Evolutionary conservation across 1,140 invertebrate genomes (phyloP), one percentile per base, ranked within the genome.

Genomic region (Aphelinus atriplicis): DNA sequence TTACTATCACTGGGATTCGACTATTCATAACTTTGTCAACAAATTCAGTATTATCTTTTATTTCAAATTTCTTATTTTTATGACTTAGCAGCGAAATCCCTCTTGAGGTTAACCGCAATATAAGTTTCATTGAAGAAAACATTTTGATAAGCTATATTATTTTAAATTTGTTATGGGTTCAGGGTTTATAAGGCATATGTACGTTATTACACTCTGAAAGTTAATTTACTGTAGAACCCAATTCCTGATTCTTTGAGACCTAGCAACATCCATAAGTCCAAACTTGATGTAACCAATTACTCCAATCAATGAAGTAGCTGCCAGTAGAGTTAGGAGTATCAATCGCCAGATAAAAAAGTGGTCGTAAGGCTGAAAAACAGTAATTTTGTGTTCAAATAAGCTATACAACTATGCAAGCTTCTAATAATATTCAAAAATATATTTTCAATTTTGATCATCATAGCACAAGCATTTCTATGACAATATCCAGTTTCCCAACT

Each of bases 1-100:
- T 95, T 2, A 95, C 94, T 85, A 95, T 94, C 5, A 95, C 94
- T 46, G 94, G 93, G 79, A 93, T 92, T 56, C 91, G 90, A 81
- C 92, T 94, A 81, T 95, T 94, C 91, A 95, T 93, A 50, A 95
- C 94, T 90, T 95, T 92, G 43, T 86, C 81, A 55, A 90, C 82
- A 81, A 92, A 92, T 68, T 90, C 90, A 50, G 87, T 90, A 76
- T 90, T 90, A 70, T 89, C 88, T 66, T 87, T 88, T 60, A 92
- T 89, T 50, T 88, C 86, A 75, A 91, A 91, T 72, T 86, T 82
- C 75, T 89, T 90, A 43, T 87, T 85, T 61, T 82, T 82, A 43
- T 73, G 68, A 65, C 78, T 80, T 2, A 78, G 63, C 2, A 85
- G 73, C 7, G 82, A 85, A 63, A 89, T 81, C 26, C 71, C 56